Percentiles rank a stretch among this genome's conserved stretches.
These are phyloP conservation scores for Syngnathus floridae DNA, from an alignment of 2,113 vertebrate genomes.

Conservation along the genomic window DNA sequence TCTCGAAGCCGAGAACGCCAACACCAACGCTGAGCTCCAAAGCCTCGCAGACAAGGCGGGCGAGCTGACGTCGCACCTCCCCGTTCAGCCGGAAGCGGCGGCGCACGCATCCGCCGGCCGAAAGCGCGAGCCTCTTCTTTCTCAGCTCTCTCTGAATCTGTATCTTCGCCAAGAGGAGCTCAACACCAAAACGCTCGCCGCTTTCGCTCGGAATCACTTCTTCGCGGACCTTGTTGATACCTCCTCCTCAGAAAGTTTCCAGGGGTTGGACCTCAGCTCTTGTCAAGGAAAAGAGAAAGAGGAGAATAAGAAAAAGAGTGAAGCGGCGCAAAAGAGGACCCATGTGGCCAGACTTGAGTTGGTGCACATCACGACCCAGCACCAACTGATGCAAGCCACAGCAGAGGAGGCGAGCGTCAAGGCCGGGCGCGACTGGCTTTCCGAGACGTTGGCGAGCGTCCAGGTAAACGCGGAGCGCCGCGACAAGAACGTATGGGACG, in stretches of 20 bases:
- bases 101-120: slow-evolving; percentile 9
- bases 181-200: slow-evolving; percentile 74
- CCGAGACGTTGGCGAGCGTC: slow-evolving; percentile 66
- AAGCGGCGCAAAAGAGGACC: slow-evolving; percentile 53
- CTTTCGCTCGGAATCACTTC: slow-evolving; percentile 72
- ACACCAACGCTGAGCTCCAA: slow-evolving; percentile 70
- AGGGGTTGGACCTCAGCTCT: slow-evolving; percentile 67
- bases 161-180: slow-evolving; percentile 81
- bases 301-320: slow-evolving; percentile 36
- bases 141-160: slow-evolving; percentile 73
- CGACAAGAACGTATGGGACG: neutral
- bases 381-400: slow-evolving; percentile 74
- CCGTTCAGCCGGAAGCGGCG: slow-evolving; percentile 28
- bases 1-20: slow-evolving; percentile 65
- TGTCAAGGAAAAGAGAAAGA: slow-evolving; percentile 39
- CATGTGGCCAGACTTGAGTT: slow-evolving; percentile 80
- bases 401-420: slow-evolving; percentile 70
- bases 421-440: slow-evolving; percentile 71
- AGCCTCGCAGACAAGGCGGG: slow-evolving; percentile 62
- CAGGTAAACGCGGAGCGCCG: slow-evolving; percentile 45
- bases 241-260: slow-evolving; percentile 70
- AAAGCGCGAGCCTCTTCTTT: slow-evolving; percentile 66
- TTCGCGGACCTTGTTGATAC: slow-evolving; percentile 71
- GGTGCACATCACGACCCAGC: slow-evolving; percentile 74
- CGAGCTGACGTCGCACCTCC: slow-evolving; percentile 68